Percentiles rank a stretch among this genome's conserved stretches.
phyloP scores from a whole-genome alignment of 2,113 vertebrate genomes.

The Dromas ardeola region DNA sequence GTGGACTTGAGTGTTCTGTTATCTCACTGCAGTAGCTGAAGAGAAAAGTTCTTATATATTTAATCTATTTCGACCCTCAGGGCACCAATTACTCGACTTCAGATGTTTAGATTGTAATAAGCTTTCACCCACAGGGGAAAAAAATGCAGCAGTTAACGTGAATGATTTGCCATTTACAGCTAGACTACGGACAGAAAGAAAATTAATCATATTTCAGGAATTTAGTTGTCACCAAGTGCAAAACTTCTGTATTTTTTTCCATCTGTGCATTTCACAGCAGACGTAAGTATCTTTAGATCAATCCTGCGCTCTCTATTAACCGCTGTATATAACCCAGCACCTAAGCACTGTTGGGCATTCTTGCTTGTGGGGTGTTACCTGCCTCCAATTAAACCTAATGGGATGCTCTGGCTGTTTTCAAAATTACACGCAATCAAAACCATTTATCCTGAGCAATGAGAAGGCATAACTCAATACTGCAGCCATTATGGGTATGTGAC shows the following conservation, averaged over 20 bases:
- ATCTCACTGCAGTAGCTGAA: neutral
- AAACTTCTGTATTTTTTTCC: neutral
- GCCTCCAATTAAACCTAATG: neutral
- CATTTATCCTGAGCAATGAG: neutral
- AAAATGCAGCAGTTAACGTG: neutral
- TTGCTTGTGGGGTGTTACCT: neutral
- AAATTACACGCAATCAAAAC: neutral
- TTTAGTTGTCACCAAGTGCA: neutral
- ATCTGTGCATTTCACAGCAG: neutral
- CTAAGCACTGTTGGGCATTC: neutral
- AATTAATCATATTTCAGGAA: neutral
- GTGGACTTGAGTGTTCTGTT: neutral
- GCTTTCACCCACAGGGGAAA: neutral
- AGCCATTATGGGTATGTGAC: neutral
- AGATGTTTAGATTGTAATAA: constrained; percentile 37
- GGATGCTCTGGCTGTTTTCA: neutral
- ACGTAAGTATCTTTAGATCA: neutral
- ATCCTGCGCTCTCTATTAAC: neutral
- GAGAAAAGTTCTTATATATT: neutral
- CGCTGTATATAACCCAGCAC: neutral
- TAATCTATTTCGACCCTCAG: neutral
- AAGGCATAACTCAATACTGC: neutral
- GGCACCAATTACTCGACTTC: neutral
- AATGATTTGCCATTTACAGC: neutral
- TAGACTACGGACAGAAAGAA: neutral